phyloP scores from a whole-genome alignment of 2,797 vertebrate genomes.

The Crenuchus spilurus region DNA sequence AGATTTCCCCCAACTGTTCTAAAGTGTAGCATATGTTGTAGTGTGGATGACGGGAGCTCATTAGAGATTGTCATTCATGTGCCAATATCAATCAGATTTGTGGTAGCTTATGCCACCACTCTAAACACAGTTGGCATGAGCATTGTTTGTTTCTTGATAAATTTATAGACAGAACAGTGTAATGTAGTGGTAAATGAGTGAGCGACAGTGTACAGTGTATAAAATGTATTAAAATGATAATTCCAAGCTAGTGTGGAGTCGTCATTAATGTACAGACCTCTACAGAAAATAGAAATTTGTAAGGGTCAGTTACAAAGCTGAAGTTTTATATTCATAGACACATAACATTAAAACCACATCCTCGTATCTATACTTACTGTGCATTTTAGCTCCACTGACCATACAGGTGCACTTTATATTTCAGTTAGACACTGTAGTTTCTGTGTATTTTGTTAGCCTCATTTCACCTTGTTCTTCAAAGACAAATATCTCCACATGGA shows the following conservation, averaged over 20 bases:
- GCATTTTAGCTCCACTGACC: no score
- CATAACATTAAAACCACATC: no score
- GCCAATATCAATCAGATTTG: slow-evolving; percentile 72
- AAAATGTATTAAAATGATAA: slow-evolving; percentile 80
- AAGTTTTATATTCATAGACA: no score
- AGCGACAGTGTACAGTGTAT: slow-evolving; percentile 84
- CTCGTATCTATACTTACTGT: no score
- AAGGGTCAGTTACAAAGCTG: neutral
- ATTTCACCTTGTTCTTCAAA: no score
- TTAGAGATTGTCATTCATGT: slow-evolving; percentile 70
- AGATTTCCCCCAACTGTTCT: slow-evolving; percentile 58
- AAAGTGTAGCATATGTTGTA: slow-evolving; percentile 69
- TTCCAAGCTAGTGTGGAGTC: slow-evolving; percentile 59
- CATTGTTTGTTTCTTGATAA: slow-evolving; percentile 78
- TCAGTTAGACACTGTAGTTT: no score
- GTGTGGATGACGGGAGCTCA: slow-evolving; percentile 54
- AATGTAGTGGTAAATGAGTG: slow-evolving; percentile 83
- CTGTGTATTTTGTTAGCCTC: no score
- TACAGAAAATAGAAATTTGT: neutral
- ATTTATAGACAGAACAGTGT: slow-evolving; percentile 79
- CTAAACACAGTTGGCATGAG: slow-evolving; percentile 66
- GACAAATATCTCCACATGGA: no score
- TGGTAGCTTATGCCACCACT: slow-evolving; percentile 64
- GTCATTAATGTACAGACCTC: slow-evolving; percentile 28
- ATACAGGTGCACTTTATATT: no score